Evolutionary conservation across 2,888 invertebrate genomes (phyloP).

Genomic region (Polyommatus icarus): DNA sequence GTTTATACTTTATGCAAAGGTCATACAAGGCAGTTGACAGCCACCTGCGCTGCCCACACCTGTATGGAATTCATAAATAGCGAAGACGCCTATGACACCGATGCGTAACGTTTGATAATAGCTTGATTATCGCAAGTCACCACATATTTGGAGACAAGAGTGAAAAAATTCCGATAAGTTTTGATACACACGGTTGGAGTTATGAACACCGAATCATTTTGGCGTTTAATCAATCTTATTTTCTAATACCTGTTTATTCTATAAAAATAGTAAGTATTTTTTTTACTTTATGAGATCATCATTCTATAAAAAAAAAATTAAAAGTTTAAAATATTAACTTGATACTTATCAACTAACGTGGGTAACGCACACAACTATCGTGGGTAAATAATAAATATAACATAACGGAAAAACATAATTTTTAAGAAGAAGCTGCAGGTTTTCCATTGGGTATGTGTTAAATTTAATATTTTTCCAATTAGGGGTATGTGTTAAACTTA

Average conservation of each 20-base stretch:
- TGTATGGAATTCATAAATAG: slow-evolving; percentile 73
- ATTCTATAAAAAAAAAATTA: too few species aligned
- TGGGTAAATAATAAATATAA: not conserved
- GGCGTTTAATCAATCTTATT: not conserved
- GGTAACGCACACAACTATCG: not conserved
- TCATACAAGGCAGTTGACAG: slow-evolving; percentile 67
- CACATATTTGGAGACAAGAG: not conserved
- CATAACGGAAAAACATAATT: not conserved
- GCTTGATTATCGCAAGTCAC: not conserved
- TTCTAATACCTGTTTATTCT: too few species aligned
- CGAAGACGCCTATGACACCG: slow-evolving; percentile 51
- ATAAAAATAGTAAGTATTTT: too few species aligned
- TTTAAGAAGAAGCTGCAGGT: not conserved
- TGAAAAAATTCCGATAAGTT: slow-evolving; percentile 3
- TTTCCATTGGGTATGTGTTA: not conserved
- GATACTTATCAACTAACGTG: too few species aligned
- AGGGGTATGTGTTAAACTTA: not conserved
- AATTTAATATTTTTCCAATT: not conserved
- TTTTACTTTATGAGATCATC: too few species aligned
- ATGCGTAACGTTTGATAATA: slow-evolving; percentile 39
- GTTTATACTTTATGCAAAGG: slow-evolving; percentile 74
- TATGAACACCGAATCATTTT: not conserved
- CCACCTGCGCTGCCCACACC: slow-evolving; percentile 70
- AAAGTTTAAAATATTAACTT: too few species aligned
- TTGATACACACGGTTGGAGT: not conserved